Base-by-base conservation (phyloP, 2,797 vertebrate species). In the Gallirallus australis region DNA sequence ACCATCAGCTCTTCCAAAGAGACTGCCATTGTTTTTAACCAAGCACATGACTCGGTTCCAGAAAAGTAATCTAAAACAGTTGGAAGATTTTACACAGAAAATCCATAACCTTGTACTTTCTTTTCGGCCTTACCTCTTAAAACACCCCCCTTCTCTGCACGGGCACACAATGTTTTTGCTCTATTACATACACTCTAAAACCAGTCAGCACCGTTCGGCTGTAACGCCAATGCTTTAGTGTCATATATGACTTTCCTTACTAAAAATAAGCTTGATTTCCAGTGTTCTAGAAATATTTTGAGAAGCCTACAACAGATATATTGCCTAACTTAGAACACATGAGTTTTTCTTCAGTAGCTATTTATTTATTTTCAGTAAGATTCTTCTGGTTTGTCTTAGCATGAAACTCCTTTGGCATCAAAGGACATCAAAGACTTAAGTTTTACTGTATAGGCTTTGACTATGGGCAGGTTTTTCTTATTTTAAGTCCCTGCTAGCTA, bases 1-100 rank as follows among this genome's bases (percentile, higher is more conserved):
- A 21, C 16, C 20, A 47, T 2, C 53, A 78, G 37, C 60, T 77
- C 50, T 15, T 79, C 60, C 40, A 47, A 82, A 95, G 75, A 94
- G 78, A 85, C 21, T 28, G 25, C 37, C 48, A 70, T 61, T 97
- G 83, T 96, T 82, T 92, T 68, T 37, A 89, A 54, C 8, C 53
- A 35, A 82, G 75, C 84, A 66, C 27, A 31, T 82, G 71, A 80
- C 31, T 35, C 0, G 0, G 13, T 45, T 80, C 9, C 75, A 80
- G 59, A 92, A 68, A 71, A 60, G 75, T n/a, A 19, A 71, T 18
- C 28, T 63, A 37, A 35, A 84, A n/a, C 12, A 60, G 39, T 1
- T 39, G 7, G 7, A 64, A 53, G 31, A 45, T 53, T 84, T 60
- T 63, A 66, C 35, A 81, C 4, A 23, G 7, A n/a, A 40, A 82